These are phyloP conservation scores for Dryococelus australis DNA, from an alignment of 2,888 invertebrate genomes.

Conservation along the genomic window DNA sequence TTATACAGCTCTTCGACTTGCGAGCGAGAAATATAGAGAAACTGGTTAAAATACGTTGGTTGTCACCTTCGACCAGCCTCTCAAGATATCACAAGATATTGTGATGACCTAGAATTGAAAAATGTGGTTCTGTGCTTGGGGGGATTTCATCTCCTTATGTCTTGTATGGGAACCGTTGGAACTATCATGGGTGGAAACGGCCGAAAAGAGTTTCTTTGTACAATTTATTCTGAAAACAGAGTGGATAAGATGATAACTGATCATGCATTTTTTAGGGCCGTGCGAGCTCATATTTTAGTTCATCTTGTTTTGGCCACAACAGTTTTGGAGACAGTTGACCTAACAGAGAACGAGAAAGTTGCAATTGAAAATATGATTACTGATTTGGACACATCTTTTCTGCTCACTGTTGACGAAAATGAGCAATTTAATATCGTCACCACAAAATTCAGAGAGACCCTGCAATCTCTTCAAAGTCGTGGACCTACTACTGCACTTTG, in stretches of 20 bases:
- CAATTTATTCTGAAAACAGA: not conserved
- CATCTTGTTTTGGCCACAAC: not conserved
- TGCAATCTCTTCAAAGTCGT: not conserved
- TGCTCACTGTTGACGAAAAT: not conserved
- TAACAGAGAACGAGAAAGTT: not conserved
- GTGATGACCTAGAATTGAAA: conserved; percentile 17
- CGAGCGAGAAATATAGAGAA: not conserved
- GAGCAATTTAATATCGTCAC: not conserved
- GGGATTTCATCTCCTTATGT: not conserved
- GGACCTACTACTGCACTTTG: not conserved
- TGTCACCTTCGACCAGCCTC: not conserved
- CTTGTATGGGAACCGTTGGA: not conserved
- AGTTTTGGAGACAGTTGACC: not conserved
- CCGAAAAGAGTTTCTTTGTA: not conserved
- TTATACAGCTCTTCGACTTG: not conserved
- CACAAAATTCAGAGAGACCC: not conserved
- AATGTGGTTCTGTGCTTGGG: not conserved
- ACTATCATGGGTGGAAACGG: not conserved
- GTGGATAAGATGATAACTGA: not conserved
- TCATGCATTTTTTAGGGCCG: not conserved
- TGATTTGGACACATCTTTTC: not conserved
- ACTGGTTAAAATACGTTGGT: not conserved
- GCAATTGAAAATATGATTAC: not conserved
- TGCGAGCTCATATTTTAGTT: not conserved
- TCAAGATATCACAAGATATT: not conserved